Evolutionary conservation across 2,888 invertebrate species (phyloP).

Genomic region (Leuctra nigra): DNA sequence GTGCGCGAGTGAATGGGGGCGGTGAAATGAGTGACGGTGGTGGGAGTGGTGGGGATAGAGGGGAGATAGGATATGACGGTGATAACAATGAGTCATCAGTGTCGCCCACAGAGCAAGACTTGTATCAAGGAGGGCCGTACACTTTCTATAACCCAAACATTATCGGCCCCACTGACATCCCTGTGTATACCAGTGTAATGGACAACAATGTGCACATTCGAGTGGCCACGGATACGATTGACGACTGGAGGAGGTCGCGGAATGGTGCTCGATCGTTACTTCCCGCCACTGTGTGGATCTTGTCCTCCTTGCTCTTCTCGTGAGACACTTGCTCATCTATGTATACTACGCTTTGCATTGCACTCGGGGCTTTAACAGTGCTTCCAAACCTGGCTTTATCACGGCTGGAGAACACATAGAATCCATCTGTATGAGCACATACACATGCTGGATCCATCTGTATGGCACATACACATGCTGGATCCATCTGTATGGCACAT

Average conservation of each 20-base stretch:
- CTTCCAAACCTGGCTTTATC: too few relatives aligned
- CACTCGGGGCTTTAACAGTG: too few relatives aligned
- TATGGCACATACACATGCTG: too few relatives aligned
- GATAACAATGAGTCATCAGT: conserved; percentile 11
- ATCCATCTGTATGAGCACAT: too few relatives aligned
- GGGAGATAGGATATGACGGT: conserved; percentile 22
- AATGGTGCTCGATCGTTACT: conserved; percentile 12
- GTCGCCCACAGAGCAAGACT: conserved; percentile 12
- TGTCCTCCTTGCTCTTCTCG: too few relatives aligned
- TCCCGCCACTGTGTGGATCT: background rate
- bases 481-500: too few relatives aligned
- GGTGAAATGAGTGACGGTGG: conserved; percentile 21
- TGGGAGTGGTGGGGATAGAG: conserved; percentile 25
- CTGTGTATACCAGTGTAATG: conserved; percentile 16
- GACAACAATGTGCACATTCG: conserved; percentile 24
- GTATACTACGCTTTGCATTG: too few relatives aligned
- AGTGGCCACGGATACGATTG: conserved; percentile 21
- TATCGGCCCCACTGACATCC: conserved; percentile 22
- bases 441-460: too few relatives aligned
- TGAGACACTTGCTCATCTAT: too few relatives aligned
- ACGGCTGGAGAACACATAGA: too few relatives aligned
- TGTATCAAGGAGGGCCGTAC: conserved; percentile 24
- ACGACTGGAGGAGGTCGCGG: conserved; percentile 22
- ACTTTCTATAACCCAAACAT: conserved; percentile 26
- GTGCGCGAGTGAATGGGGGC: conserved; percentile 4